These are phyloP conservation scores for Homarus gammarus DNA, from an alignment of 2,888 invertebrate species.

Conservation along the genomic window DNA sequence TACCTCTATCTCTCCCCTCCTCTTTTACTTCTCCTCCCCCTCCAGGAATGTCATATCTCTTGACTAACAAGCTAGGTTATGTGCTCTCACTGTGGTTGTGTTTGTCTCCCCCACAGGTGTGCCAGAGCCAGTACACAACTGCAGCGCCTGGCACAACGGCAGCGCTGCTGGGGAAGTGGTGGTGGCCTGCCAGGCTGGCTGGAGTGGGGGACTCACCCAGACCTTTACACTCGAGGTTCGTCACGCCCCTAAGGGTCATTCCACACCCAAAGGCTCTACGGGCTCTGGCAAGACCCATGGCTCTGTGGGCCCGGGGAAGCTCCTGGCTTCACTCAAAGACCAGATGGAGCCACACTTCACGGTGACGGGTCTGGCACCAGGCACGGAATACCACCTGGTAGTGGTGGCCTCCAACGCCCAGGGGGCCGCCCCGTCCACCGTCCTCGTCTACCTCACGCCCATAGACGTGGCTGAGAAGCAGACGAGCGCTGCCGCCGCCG, in stretches of 20 bases:
- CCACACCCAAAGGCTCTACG: too few relatives aligned
- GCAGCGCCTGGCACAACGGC: constrained; percentile 62
- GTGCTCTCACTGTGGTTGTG: background rate
- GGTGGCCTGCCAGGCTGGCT: constrained; percentile 49
- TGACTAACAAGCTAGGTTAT: too few relatives aligned
- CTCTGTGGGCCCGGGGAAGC: background rate
- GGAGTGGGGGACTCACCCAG: constrained; percentile 58
- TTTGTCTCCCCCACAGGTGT: constrained; percentile 52
- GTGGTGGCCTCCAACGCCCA: constrained; percentile 57
- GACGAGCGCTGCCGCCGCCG: constrained; percentile 45
- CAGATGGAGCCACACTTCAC: constrained; percentile 67
- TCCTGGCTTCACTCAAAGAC: constrained; percentile 28
- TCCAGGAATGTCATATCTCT: too few relatives aligned
- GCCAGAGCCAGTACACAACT: constrained; percentile 65
- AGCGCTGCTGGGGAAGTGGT: constrained; percentile 53
- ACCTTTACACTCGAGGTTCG: constrained; percentile 53
- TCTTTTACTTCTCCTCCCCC: too few relatives aligned
- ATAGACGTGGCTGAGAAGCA: constrained; percentile 69
- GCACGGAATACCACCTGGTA: constrained; percentile 50
- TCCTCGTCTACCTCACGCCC: constrained; percentile 51
- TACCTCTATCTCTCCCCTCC: too few relatives aligned
- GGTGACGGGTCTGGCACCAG: constrained; percentile 58
- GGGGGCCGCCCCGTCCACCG: constrained; percentile 36
- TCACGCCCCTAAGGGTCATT: background rate
- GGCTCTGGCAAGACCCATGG: background rate